Base-by-base conservation (phyloP, 30 jellyfish, hydroid and myxozoan species). In the Mastigias papua region DNA sequence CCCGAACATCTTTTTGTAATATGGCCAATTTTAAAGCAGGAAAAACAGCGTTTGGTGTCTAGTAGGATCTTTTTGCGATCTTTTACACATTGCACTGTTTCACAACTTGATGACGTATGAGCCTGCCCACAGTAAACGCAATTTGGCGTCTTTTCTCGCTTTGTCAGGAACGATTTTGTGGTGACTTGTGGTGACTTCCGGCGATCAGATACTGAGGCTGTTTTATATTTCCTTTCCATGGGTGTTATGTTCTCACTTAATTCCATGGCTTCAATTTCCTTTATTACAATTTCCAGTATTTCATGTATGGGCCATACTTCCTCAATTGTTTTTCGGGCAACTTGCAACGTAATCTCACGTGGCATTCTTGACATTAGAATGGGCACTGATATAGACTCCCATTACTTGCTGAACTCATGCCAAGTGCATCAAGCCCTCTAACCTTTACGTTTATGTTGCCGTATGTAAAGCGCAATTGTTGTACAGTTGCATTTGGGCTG, bases 291-390 rank as follows among this genome's bases (percentile, higher is more conserved):
- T 15, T 28, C 77, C 77, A 65, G 2, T 17, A 65, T 65, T 65
- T 65, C 77, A 16, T 65, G 9, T 16, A 28, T 65, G 19, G 50
- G 50, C 33, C 67, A 54, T 7, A 54, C 17, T 11, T 54, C 67
- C 17, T 54, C 67, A 21, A 21, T 54, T 3, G 27, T 25, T 65
- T 65, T 65, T 65, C 77, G 23, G n/a, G 77, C 77, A 10, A 65
- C 48, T 65, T 65, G 34, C 5, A 65, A 21, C 23, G 77, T 32
- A 25, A 65, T 65, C 23, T 65, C 77, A 21, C 50, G 22, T 10
- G 77, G 46, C 77, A 65, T 65, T 65, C 19, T 26, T 32, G 34
- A 25, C 77, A 65, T 65, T 25, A 65, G 4, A 32, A 25, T 32
- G n/a, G 77, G 37, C 3, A 65, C 23, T 25, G 8, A 65, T 17